These are phyloP conservation scores for Melitaea athalia DNA, from an alignment of 2,888 invertebrate genomes.

Conservation along the genomic window DNA sequence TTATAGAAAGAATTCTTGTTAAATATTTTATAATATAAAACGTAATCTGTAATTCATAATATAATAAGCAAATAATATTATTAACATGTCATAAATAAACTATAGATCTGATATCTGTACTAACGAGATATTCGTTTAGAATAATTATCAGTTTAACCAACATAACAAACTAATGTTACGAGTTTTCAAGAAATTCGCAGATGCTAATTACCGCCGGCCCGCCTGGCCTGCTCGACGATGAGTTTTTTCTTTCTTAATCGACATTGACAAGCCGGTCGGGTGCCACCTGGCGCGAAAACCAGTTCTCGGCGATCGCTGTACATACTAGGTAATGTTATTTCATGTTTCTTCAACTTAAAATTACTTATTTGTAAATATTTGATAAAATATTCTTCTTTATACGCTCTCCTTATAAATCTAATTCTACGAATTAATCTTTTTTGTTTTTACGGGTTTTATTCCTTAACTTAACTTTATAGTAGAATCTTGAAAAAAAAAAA, in stretches of 20 bases:
- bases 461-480: no score
- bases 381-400: not conserved
- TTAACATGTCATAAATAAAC: no score
- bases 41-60: no score
- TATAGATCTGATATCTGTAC: no score
- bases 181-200: slow-evolving; percentile 24
- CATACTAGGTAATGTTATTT: slow-evolving; percentile 6
- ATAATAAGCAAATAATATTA: no score
- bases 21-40: no score
- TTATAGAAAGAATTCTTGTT: no score
- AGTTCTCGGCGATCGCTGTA: slow-evolving; percentile 37
- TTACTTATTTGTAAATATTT: not conserved
- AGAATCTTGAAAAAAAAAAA: no score
- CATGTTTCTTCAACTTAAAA: not conserved
- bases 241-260: slow-evolving; percentile 35
- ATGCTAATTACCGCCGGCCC: slow-evolving; percentile 33
- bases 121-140: not conserved
- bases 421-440: no score
- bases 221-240: slow-evolving; percentile 16
- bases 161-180: slow-evolving; percentile 2
- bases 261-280: slow-evolving; percentile 39
- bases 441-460: no score
- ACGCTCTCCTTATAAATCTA: not conserved
- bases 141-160: slow-evolving; percentile 2
- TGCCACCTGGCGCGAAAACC: slow-evolving; percentile 43